Percentiles rank a stretch among this genome's conserved stretches.
These are phyloP conservation scores for Coendou prehensilis DNA, from an alignment of 2,797 vertebrate species.

Conservation along the genomic window DNA sequence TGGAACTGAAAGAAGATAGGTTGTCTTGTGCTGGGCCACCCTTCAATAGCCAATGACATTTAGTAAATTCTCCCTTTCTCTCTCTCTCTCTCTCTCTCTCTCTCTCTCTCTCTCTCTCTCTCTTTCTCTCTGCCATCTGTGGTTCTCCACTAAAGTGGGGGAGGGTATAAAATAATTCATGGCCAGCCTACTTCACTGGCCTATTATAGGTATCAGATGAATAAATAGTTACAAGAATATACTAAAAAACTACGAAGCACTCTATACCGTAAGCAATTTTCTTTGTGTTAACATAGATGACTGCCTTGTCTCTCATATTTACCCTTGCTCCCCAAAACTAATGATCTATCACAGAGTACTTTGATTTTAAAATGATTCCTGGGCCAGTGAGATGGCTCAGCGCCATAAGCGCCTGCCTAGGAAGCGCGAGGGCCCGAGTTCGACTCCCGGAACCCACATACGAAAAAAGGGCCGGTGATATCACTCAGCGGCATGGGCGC, in stretches of 20 bases:
- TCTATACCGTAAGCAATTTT: constrained; percentile 17
- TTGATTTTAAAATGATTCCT: constrained; percentile 8
- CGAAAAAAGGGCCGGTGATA: too few species aligned
- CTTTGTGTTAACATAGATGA: constrained; percentile 12
- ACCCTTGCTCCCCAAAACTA: constrained; percentile 26
- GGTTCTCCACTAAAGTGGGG: background rate
- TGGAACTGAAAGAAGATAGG: background rate
- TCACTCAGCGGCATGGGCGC: too few species aligned
- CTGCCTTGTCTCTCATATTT: background rate
- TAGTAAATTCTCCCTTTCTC: background rate
- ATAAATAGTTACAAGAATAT: constrained; percentile 15
- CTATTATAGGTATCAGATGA: background rate
- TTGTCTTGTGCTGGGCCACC: background rate
- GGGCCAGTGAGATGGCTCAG: too few species aligned
- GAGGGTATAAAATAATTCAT: background rate
- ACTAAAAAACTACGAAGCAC: background rate
- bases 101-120: background rate
- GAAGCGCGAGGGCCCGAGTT: too few species aligned
- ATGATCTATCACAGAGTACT: constrained; percentile 23
- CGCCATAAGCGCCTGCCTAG: too few species aligned
- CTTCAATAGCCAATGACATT: background rate
- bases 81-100: too few species aligned
- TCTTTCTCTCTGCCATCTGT: background rate
- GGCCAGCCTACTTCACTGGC: background rate
- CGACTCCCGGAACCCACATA: too few species aligned